Percentiles rank a stretch among this genome's conserved stretches.
Conservation (phyloP, 2,888 invertebrate species). For the Rhorus exstirpatorius region DNA sequence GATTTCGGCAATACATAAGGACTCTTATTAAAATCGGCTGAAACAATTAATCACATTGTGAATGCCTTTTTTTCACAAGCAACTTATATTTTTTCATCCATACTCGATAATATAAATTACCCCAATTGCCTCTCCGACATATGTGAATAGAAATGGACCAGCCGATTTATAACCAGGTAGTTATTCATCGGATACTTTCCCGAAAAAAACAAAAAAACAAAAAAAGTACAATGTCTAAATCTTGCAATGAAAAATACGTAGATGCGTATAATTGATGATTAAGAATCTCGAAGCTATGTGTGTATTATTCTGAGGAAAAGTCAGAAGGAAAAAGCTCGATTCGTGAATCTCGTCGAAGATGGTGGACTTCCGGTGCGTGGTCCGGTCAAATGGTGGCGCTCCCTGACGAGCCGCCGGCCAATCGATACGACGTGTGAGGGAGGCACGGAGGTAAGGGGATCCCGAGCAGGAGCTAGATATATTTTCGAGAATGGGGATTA, state of each 20-base stretch:
- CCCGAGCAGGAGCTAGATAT: constrained; percentile 71
- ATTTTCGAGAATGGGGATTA: constrained; percentile 84
- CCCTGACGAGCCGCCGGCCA: constrained; percentile 81
- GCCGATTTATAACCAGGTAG: background rate
- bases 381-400: constrained; percentile 80
- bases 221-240: no score
- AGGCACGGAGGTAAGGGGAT: constrained; percentile 65
- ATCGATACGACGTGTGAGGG: constrained; percentile 82
- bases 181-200: no score
- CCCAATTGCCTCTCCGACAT: background rate
- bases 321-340: background rate
- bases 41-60: background rate
- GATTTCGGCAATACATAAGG: background rate
- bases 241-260: no score
- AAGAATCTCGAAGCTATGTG: no score
- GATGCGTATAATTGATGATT: no score
- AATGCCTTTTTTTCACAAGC: background rate
- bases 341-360: constrained; percentile 52
- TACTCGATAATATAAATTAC: background rate
- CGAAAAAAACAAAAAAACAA: background rate
- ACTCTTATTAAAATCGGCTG: background rate
- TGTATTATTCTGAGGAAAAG: constrained; percentile 25
- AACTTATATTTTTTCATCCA: background rate
- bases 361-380: constrained; percentile 71
- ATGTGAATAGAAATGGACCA: background rate